Evolutionary conservation across 2,113 vertebrate genomes (phyloP).

Genomic region (Hassar affinis): DNA sequence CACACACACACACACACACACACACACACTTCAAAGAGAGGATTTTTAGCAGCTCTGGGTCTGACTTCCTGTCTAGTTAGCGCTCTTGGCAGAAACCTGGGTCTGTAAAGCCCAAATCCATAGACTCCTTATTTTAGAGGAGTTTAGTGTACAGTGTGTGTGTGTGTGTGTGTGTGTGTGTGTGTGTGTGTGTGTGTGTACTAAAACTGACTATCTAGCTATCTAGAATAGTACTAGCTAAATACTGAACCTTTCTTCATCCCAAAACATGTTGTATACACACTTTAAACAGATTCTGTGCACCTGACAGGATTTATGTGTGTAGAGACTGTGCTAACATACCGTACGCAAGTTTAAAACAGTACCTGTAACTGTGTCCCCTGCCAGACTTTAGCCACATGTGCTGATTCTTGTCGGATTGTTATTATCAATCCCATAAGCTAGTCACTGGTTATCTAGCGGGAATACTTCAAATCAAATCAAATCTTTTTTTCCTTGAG

Average conservation of each 20-base stretch:
- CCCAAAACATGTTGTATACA: not conserved
- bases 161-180: not conserved
- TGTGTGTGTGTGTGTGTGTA: not conserved
- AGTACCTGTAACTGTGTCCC: not conserved
- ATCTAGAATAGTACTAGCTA: not conserved
- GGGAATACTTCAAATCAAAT: no score
- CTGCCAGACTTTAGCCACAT: not conserved
- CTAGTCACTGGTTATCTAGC: not conserved
- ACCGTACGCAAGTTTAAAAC: no score
- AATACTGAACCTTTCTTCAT: not conserved
- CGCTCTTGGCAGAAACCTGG: not conserved
- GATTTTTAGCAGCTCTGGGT: slow-evolving; percentile 9
- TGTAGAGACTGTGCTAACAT: no score
- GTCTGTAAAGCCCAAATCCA: not conserved
- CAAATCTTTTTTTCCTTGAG: not conserved
- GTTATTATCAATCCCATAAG: not conserved
- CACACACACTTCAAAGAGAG: slow-evolving; percentile 40
- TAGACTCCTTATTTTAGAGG: not conserved
- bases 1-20: slow-evolving; percentile 35
- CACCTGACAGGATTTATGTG: not conserved
- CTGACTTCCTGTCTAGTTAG: slow-evolving; percentile 4
- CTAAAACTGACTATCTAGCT: not conserved
- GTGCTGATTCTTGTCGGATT: not conserved
- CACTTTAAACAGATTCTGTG: no score
- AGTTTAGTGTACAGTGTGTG: not conserved